Percentiles rank a stretch among this genome's conserved stretches.
Conservation (phyloP, 2,113 vertebrate genomes). For the Climacteris rufus region DNA sequence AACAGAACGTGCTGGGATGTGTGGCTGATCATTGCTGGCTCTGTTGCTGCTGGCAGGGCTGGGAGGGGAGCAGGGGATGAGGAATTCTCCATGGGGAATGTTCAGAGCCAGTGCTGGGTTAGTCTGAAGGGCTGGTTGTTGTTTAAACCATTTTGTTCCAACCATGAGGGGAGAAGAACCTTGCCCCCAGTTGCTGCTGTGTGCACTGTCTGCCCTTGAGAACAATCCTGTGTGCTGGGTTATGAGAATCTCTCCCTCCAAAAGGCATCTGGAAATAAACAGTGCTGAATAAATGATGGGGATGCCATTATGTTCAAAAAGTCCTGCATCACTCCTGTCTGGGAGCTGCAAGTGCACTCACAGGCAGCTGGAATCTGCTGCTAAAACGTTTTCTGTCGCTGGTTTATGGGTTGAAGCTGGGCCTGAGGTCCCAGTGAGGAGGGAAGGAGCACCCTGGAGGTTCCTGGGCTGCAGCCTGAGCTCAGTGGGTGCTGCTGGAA, state of each 20-base stretch:
- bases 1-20: not conserved
- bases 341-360: not conserved
- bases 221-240: not conserved
- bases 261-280: not conserved
- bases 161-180: not conserved
- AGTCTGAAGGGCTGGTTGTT: not conserved
- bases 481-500: not conserved
- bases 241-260: not conserved
- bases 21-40: not conserved
- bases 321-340: fast-evolving
- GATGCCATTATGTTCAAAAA: not conserved
- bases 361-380: not conserved
- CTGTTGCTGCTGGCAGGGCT: not conserved
- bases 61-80: not conserved
- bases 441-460: not conserved
- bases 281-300: not conserved
- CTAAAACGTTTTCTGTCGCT: not conserved
- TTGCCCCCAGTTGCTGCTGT: not conserved
- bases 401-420: not conserved
- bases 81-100: fast-evolving
- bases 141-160: not conserved
- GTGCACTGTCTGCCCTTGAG: not conserved
- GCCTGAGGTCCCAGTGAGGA: not conserved
- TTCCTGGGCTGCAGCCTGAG: not conserved
- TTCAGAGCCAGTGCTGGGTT: not conserved